Percentiles rank a stretch among this genome's conserved stretches.
phyloP scores from a whole-genome alignment of 1,140 invertebrate species.

The Caenorhabditis tropicalis region DNA sequence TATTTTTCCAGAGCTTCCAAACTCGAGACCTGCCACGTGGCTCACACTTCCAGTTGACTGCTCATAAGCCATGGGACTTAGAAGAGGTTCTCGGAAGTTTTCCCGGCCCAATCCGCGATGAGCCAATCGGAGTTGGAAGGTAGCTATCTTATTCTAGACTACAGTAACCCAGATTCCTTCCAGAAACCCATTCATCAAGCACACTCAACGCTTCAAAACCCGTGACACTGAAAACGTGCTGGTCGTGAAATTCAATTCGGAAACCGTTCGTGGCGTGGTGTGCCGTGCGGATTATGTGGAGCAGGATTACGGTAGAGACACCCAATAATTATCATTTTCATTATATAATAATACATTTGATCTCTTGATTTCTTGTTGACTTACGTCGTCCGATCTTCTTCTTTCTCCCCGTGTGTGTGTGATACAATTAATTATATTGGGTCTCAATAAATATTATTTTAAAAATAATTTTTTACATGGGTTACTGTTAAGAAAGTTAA shows the following conservation, averaged over 20 bases:
- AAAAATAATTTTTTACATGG: too few relatives aligned
- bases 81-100: not conserved
- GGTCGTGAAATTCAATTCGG: not conserved
- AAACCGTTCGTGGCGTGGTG: not conserved
- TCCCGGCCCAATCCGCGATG: not conserved
- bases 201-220: not conserved
- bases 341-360: not conserved
- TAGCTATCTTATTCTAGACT: not conserved
- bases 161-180: not conserved
- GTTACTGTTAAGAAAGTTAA: too few relatives aligned
- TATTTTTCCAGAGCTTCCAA: constrained; percentile 1
- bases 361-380: not conserved
- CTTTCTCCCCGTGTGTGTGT: too few relatives aligned
- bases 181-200: not conserved
- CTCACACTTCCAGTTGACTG: not conserved
- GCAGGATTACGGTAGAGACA: not conserved
- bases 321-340: not conserved
- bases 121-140: not conserved
- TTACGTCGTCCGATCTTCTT: too few relatives aligned
- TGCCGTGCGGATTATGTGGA: not conserved
- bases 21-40: not conserved
- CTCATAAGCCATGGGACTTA: not conserved
- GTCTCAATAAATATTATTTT: too few relatives aligned
- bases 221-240: not conserved
- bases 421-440: too few relatives aligned